Evolutionary conservation across 1,140 invertebrate species (phyloP), one percentile per base, ranked within the genome.

Genomic region (Lepidurus arcticus): DNA sequence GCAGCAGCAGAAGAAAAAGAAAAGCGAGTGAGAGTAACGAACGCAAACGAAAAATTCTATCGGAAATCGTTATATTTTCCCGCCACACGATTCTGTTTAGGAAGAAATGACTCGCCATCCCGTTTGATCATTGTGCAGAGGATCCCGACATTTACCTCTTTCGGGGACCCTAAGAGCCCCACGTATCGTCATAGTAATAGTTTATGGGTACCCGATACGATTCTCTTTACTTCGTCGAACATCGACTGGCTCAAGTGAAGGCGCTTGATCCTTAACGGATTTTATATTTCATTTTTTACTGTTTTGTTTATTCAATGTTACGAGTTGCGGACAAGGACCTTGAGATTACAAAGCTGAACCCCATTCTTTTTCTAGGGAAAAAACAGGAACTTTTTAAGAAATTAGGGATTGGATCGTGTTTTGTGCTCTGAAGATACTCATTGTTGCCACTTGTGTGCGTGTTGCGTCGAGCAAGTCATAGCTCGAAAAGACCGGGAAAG

Each of bases 1-100:
- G 34, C 34, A 4, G 34, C 4, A 34, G 34, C 34, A 34, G 34
- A 34, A 34, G 34, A n/a, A 65, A 16, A 4, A n/a, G 13, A 65
- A 65, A 65, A 65, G 53, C 16, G 53, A 9, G 53, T 7, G 6
- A 21, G 21, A 21, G 13, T n/a, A 65, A 65, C 4, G 53, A 65
- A 65, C 8, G 8, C 8, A 65, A 65, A 16, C 53, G 53, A 16
- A 21, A 65, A 65, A 34, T 3, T 34, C 53, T 65, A 65, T 65
- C 8, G 53, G 53, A 65, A 65, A 65, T 65, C 53, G 53, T 65
- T 65, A 65, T 21, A 11, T 65, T 65, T 65, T 65, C 53, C 13
- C 21, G 21, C 53, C 8, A 9, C 16, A 11, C 53, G 13, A 65
- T 65, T 65, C 16, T 65, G 13, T 13, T 16, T 65, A 65, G 16